Evolutionary conservation across 2,113 vertebrate species (phyloP).

Genomic region (Corythaeola cristata): DNA sequence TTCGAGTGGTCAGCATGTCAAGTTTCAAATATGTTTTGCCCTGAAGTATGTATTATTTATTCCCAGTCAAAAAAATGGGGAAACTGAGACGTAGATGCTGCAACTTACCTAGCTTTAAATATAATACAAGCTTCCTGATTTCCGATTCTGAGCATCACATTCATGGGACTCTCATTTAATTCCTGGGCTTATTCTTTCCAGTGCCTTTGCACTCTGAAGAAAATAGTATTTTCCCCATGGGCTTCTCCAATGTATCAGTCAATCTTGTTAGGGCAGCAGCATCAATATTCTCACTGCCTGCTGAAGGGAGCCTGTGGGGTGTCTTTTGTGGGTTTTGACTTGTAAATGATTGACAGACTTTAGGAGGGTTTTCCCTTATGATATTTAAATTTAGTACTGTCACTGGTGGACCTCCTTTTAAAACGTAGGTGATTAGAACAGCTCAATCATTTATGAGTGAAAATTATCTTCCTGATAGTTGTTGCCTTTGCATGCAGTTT

Average conservation of each 20-base stretch:
- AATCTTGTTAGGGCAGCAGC: background rate
- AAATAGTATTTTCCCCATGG: background rate
- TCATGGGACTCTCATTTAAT: background rate
- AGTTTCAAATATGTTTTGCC: background rate
- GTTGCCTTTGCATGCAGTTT: background rate
- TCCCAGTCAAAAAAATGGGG: background rate
- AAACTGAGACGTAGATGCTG: background rate
- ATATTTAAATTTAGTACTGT: slow-evolving; percentile 2
- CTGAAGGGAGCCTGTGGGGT: background rate
- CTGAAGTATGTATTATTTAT: background rate
- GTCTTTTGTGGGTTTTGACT: background rate
- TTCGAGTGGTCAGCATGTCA: background rate
- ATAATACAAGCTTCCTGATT: background rate
- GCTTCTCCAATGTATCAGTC: background rate
- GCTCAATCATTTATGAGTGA: background rate
- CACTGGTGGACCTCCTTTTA: background rate
- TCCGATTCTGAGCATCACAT: background rate
- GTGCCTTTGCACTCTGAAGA: background rate
- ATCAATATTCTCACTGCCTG: background rate
- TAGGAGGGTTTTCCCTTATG: background rate
- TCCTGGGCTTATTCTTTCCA: background rate
- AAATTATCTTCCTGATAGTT: background rate
- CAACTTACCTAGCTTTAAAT: background rate
- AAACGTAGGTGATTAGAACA: background rate
- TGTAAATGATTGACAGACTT: background rate